These are phyloP conservation scores for Frankliniella fusca DNA, from an alignment of 2,888 invertebrate genomes.

Conservation along the genomic window DNA sequence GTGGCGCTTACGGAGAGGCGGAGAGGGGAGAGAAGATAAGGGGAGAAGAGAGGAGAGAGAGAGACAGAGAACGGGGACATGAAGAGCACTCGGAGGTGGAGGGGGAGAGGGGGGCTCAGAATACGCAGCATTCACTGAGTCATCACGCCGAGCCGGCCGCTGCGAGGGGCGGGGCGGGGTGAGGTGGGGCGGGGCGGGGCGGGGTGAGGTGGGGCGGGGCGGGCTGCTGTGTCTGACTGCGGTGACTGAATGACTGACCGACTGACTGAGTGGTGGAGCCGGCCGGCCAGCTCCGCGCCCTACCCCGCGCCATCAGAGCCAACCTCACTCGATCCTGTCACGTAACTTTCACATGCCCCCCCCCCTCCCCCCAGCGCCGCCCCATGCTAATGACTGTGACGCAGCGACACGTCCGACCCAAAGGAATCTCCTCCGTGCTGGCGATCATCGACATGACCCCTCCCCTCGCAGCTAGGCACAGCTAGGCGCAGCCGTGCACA, in stretches of 20 bases:
- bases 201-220: not conserved
- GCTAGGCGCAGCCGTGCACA: no score
- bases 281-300: slow-evolving; percentile 6
- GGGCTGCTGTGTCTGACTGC: not conserved
- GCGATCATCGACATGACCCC: no score
- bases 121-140: not conserved
- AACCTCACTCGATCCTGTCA: slow-evolving; percentile 16
- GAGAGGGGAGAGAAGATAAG: no score
- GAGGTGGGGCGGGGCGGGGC: not conserved
- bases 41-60: no score
- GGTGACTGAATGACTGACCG: not conserved
- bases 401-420: not conserved
- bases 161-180: not conserved
- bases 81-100: no score
- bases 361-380: not conserved
- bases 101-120: not conserved
- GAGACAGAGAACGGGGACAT: no score
- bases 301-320: not conserved
- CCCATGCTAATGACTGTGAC: not conserved
- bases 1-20: no score
- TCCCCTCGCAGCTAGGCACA: not conserved
- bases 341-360: slow-evolving; percentile 14
- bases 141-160: not conserved
- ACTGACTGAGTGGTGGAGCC: slow-evolving; percentile 16
- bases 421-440: no score